Evolutionary conservation across 2,113 vertebrate genomes (phyloP).

Genomic region (Osmerus mordax): DNA sequence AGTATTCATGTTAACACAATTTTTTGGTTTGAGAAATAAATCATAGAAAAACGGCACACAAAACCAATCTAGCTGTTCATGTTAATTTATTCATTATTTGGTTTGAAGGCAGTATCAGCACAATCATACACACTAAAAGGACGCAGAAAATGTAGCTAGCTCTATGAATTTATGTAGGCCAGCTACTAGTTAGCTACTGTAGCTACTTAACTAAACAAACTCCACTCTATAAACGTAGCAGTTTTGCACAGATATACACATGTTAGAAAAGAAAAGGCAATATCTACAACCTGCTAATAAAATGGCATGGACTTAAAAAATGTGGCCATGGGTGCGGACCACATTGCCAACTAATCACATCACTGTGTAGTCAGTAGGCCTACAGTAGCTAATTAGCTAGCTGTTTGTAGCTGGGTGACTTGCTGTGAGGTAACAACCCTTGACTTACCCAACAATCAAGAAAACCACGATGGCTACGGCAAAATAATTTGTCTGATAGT

Average conservation of each 20-base stretch:
- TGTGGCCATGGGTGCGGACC: constrained; percentile 37
- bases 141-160: too few relatives aligned
- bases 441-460: constrained; percentile 87
- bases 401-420: neutral
- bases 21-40: too few relatives aligned
- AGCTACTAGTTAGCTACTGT: too few relatives aligned
- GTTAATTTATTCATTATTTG: too few relatives aligned
- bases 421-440: constrained; percentile 7
- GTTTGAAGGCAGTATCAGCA: too few relatives aligned
- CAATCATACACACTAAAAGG: too few relatives aligned
- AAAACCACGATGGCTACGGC: constrained; percentile 77
- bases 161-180: neutral
- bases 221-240: too few relatives aligned
- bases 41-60: neutral
- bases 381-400: constrained; percentile 20
- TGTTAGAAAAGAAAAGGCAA: too few relatives aligned
- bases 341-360: constrained; percentile 33
- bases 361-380: neutral
- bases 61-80: neutral
- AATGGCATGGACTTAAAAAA: constrained; percentile 7
- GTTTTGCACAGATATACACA: too few relatives aligned
- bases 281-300: too few relatives aligned
- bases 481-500: constrained; percentile 96
- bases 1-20: too few relatives aligned
- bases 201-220: too few relatives aligned